A percentile compares a stretch with the other conserved stretches of the same genome.
Conservation (phyloP, 2,113 vertebrate species). For the Oreochromis aureus region DNA sequence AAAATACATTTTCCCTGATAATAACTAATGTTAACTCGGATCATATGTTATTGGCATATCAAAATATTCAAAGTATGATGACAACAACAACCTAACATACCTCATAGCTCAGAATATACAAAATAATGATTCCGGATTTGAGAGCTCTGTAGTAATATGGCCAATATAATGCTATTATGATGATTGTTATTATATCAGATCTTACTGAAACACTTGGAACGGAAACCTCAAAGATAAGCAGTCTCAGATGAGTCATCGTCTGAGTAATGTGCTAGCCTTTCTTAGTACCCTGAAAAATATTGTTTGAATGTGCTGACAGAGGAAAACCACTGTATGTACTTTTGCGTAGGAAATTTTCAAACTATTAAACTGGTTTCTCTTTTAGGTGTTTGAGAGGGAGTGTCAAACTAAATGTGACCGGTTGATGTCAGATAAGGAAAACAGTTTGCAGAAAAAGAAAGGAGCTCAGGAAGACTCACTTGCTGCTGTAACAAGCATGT, state of each 20-base stretch:
- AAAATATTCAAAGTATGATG: not conserved
- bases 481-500: not conserved
- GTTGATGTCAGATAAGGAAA: not conserved
- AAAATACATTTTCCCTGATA: not conserved
- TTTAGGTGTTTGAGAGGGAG: not conserved
- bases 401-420: fast-evolving
- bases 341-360: not conserved
- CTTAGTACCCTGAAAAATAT: not conserved
- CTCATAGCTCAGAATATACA: not conserved
- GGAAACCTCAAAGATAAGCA: not conserved
- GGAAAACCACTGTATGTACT: not conserved
- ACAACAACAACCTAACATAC: not conserved
- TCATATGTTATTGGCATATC: not conserved
- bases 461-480: not conserved
- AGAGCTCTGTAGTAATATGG: not conserved
- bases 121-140: fast-evolving
- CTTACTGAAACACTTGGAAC: fast-evolving
- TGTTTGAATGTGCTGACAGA: not conserved
- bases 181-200: not conserved
- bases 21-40: not conserved
- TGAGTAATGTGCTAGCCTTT: not conserved
- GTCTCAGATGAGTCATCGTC: not conserved
- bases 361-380: not conserved
- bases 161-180: not conserved
- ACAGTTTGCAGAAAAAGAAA: not conserved